Base-by-base conservation (phyloP, 1,140 invertebrate genomes). In the Ceratosolen fusciceps region DNA sequence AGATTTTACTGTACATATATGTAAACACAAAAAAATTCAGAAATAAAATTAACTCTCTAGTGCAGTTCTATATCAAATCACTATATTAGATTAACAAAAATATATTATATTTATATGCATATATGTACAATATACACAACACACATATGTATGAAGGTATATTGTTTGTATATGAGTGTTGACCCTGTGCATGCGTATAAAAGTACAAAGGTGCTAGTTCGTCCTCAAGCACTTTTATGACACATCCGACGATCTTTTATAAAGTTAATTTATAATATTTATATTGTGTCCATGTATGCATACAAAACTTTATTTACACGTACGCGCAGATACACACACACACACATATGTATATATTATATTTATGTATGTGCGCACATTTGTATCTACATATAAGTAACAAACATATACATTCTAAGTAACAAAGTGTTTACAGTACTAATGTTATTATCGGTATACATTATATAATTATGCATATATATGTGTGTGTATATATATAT, bases 31-130 rank as follows among this genome's bases (percentile, higher is more conserved):
- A 82, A 85, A 82, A 83, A 82, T 80, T 84, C 82, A 85, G 77
- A 83, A 85, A 83, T 84, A 76, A 74, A 81, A 84, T 78, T 70
- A 80, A 84, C 82, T 81, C 77, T 58, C 65, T 83, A 72, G 74
- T 84, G 83, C 84, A 86, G 84, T 86, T 86, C 75, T 79, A 71
- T 83, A 86, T 87, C 84, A 86, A 88, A 88, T 87, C 84, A 87
- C 85, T 86, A 84, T 87, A 87, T 86, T 85, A 84, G 84, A 84
- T 85, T 88, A 88, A 88, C 86, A 88, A 87, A 88, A 88, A 88
- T 88, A 87, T 87, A 87, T 86, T 87, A 87, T 86, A 79, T 83
- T 80, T 82, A 77, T 75, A 68, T 82, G 73, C 80, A 81, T 79
- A 74, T 83, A 80, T 82, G 78, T 80, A 68, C 80, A 43, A 43